Conservation (phyloP, 2,113 vertebrate species). For the Megaceryle maxima region DNA sequence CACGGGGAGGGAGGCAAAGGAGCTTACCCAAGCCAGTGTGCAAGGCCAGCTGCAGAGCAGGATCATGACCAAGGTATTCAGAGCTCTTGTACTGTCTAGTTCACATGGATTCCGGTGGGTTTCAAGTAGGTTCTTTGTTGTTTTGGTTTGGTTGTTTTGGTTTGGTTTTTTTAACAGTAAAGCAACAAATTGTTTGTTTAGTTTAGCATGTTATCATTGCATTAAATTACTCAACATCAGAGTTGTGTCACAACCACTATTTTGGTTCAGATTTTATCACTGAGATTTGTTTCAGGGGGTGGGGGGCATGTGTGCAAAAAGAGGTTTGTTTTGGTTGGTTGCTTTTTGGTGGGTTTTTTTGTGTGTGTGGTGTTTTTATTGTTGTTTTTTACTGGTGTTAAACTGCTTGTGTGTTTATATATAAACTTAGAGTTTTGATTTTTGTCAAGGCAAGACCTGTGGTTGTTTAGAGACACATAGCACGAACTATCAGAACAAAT, state of each 20-base stretch:
- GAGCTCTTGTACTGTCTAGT: background rate
- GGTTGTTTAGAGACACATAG: background rate
- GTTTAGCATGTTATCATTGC: background rate
- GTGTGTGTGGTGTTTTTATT: too few relatives aligned
- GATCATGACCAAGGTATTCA: background rate
- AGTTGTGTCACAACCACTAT: background rate
- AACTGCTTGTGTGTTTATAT: background rate
- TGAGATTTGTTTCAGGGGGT: background rate
- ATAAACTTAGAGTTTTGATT: background rate
- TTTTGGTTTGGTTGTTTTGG: background rate
- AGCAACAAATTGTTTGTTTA: background rate
- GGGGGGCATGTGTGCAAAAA: too few relatives aligned
- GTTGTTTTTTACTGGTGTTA: background rate
- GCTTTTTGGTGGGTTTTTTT: too few relatives aligned
- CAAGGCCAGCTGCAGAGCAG: background rate
- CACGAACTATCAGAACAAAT: background rate
- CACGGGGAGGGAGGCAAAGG: background rate
- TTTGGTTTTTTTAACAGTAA: background rate
- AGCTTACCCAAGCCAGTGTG: background rate
- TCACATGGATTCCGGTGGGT: background rate
- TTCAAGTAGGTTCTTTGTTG: background rate
- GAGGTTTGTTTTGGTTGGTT: too few relatives aligned
- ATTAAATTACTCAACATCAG: fast-evolving
- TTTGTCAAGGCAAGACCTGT: background rate
- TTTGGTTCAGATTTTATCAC: background rate